A percentile compares a stretch with the other conserved stretches of the same genome.
Evolutionary conservation across 2,888 invertebrate genomes (phyloP).

Genomic region (Pseudoips prasinana): DNA sequence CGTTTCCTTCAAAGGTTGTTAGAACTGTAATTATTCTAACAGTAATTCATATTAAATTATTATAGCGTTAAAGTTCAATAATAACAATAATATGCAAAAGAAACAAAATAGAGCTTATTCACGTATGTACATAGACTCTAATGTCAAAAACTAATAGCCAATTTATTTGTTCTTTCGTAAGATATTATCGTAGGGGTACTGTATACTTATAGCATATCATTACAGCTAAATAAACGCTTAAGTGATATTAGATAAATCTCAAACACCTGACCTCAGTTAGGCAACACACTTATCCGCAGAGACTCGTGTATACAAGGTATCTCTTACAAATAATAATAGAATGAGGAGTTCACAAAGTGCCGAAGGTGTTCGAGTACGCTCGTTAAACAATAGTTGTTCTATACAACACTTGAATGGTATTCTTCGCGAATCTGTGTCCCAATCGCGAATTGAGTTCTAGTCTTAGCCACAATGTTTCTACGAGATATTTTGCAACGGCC

Average conservation of each 20-base stretch:
- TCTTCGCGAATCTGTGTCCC: constrained; percentile 60
- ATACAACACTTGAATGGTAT: constrained; percentile 53
- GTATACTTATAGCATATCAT: constrained; percentile 21
- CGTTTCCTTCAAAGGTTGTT: no score
- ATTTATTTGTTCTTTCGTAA: no score
- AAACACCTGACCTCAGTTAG: constrained; percentile 31
- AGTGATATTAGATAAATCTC: constrained; percentile 35
- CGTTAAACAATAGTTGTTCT: constrained; percentile 42
- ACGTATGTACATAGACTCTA: no score
- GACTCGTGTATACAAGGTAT: constrained; percentile 24
- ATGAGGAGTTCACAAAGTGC: constrained; percentile 29
- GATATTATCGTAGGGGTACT: constrained; percentile 1
- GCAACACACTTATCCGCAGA: constrained; percentile 29
- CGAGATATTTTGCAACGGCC: constrained; percentile 62
- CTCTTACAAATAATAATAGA: constrained; percentile 28
- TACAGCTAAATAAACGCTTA: constrained; percentile 30
- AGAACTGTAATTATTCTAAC: no score
- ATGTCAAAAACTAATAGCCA: no score
- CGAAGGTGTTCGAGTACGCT: constrained; percentile 32
- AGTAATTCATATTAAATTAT: no score
- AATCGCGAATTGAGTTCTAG: constrained; percentile 69
- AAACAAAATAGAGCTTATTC: no score
- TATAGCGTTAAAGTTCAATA: no score
- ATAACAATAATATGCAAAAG: no score
- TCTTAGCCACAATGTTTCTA: constrained; percentile 61